Percentiles rank a stretch among this genome's conserved stretches.
phyloP scores from a whole-genome alignment of 2,888 invertebrate species.

The Tineola bisselliella region DNA sequence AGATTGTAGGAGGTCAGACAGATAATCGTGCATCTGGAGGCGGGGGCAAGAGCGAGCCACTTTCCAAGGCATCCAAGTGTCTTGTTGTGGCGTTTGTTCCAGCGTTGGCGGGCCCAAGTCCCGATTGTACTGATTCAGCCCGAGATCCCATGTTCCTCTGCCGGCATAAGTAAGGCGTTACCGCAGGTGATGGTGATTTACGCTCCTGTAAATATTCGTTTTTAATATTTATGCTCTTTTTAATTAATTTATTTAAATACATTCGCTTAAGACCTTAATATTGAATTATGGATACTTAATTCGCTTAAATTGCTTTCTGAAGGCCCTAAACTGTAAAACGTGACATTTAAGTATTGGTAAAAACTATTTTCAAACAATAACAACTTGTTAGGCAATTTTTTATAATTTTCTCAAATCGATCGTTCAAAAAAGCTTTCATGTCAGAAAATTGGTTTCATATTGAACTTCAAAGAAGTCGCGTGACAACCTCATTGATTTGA shows the following conservation, averaged over 20 bases:
- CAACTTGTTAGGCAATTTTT: not conserved
- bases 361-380: no score
- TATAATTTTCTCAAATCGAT: not conserved
- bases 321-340: no score
- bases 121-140: slow-evolving; percentile 47
- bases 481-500: not conserved
- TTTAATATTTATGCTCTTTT: not conserved
- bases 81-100: slow-evolving; percentile 31
- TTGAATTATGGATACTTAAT: no score
- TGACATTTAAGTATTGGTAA: no score
- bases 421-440: not conserved
- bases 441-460: not conserved
- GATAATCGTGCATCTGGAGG: slow-evolving; percentile 43
- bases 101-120: slow-evolving; percentile 27
- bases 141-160: slow-evolving; percentile 77
- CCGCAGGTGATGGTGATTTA: slow-evolving; percentile 75
- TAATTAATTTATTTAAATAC: not conserved
- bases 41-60: slow-evolving; percentile 55
- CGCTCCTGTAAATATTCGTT: slow-evolving; percentile 18
- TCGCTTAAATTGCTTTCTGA: no score
- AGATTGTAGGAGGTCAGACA: slow-evolving; percentile 35
- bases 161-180: slow-evolving; percentile 83
- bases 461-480: not conserved
- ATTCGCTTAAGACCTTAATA: no score
- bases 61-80: slow-evolving; percentile 55